Percentiles rank a stretch among this genome's conserved stretches.
These are phyloP conservation scores for Catocala sponsa DNA, from an alignment of 2,888 invertebrate genomes.

Conservation along the genomic window DNA sequence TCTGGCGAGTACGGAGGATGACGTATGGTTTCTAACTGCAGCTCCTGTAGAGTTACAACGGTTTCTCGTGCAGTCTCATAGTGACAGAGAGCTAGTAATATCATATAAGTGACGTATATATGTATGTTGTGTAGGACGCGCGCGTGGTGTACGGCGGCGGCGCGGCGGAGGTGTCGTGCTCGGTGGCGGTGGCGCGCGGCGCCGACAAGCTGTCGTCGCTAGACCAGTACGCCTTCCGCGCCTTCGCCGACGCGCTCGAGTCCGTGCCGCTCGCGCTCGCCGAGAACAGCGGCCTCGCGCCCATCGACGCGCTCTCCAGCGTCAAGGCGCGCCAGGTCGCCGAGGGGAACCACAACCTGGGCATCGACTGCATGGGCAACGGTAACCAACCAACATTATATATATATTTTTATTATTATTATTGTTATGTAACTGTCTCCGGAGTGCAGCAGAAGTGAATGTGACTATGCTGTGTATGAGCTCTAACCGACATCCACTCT, in stretches of 20 bases:
- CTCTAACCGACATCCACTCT: too few relatives aligned
- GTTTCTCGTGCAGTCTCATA: too few relatives aligned
- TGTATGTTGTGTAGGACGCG: conserved; percentile 84
- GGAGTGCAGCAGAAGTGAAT: too few relatives aligned
- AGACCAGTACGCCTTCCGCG: conserved; percentile 99
- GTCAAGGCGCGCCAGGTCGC: conserved; percentile 96
- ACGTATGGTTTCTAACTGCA: too few relatives aligned
- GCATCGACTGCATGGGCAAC: conserved; percentile 97
- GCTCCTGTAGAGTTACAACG: too few relatives aligned
- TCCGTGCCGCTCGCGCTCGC: conserved; percentile 97
- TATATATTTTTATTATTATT: too few relatives aligned
- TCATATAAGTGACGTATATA: too few relatives aligned
- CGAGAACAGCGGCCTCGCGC: conserved; percentile 97
- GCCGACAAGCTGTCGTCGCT: conserved; percentile 96
- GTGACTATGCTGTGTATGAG: too few relatives aligned
- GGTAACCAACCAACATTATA: conserved; percentile 80
- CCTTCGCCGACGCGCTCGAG: conserved; percentile 98
- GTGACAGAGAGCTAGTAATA: too few relatives aligned
- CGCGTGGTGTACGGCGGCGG: conserved; percentile 99
- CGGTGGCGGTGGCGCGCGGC: conserved; percentile 95
- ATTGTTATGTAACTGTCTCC: too few relatives aligned
- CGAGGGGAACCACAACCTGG: conserved; percentile 95
- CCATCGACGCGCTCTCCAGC: conserved; percentile 97
- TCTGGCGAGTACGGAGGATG: too few relatives aligned
- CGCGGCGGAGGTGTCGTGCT: conserved; percentile 98